Base-by-base conservation (phyloP, 2,888 invertebrate genomes). In the Drosophila peninsularis region DNA sequence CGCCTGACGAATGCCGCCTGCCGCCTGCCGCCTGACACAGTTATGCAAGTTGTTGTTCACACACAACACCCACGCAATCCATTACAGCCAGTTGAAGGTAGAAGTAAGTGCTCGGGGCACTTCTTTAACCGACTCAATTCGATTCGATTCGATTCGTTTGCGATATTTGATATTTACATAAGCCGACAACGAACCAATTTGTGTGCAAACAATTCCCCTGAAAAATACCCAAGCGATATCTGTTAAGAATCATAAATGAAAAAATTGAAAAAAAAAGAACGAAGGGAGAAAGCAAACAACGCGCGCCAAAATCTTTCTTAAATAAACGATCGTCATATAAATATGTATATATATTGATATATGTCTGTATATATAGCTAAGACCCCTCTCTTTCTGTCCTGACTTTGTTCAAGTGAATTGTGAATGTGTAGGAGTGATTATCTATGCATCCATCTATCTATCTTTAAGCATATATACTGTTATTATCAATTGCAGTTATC, bases 21-120 rank as follows among this genome's bases (percentile, higher is more conserved):
- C 13, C 53, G 71, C 62, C 62, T 41, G 49, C 17, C 56, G 71
- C 71, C 65, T 82, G 82, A 85, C 89, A 84, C 78, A 84, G 87
- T 88, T 84, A 84, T 88, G 87, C 87, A 84, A 84, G 88, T 84
- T 78, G 88, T 84, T 78, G 88, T 84, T 81, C 65, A 67, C 71
- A 75, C 50, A 77, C 70, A 80, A 83, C 84, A 88, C 84, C 84
- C 84, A 85, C 84, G 84, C 84, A 80, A 75, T 62, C 66, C 58
- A 49, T 39, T 19, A 11, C 37, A 62, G 49, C 21, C 65, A 52
- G 71, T 76, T 77, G 72, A 77, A 54, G 65, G 27, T 30, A 47
- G 45, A 47, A 47, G 11, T 47, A 11, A 47, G 45, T 47, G 45
- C 45, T 27, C 45, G 27, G 11, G 45, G 45, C 45, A 47, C 45